These are phyloP conservation scores for Crocodylus rhombifer DNA, from an alignment of 2,797 vertebrate species.

Conservation along the genomic window DNA sequence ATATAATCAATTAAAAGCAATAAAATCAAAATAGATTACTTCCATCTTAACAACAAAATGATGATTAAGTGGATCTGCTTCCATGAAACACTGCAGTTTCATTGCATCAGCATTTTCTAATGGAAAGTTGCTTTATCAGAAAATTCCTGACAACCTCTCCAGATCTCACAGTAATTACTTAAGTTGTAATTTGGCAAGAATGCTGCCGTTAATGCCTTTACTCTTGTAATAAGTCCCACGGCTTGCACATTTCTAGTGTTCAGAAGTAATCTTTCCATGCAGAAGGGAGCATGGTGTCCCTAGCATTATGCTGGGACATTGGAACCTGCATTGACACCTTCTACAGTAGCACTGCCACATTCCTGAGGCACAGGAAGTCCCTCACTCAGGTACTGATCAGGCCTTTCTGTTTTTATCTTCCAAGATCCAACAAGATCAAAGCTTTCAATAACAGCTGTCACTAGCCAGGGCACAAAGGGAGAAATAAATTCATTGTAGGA, in stretches of 20 bases:
- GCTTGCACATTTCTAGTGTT: neutral
- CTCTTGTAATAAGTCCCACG: neutral
- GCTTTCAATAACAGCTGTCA: neutral
- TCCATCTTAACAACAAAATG: neutral
- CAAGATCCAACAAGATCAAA: neutral
- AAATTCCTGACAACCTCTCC: neutral
- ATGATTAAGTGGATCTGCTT: neutral
- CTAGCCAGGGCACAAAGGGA: neutral
- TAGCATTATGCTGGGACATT: neutral
- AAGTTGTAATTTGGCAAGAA: neutral
- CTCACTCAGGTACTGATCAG: neutral
- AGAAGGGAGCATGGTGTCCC: neutral
- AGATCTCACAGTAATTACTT: neutral
- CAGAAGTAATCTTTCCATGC: neutral
- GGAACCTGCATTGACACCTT: neutral
- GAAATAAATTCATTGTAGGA: neutral
- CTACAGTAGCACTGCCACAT: neutral
- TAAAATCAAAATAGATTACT: neutral
- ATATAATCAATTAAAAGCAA: neutral
- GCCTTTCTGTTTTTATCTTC: neutral
- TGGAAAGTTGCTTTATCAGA: neutral
- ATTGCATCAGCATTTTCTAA: neutral
- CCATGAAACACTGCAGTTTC: neutral
- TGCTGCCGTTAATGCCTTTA: neutral
- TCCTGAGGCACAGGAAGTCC: neutral